Evolutionary conservation across 2,113 vertebrate species (phyloP), one percentile per base, ranked within the genome.

Genomic region (Halcyon senegalensis): DNA sequence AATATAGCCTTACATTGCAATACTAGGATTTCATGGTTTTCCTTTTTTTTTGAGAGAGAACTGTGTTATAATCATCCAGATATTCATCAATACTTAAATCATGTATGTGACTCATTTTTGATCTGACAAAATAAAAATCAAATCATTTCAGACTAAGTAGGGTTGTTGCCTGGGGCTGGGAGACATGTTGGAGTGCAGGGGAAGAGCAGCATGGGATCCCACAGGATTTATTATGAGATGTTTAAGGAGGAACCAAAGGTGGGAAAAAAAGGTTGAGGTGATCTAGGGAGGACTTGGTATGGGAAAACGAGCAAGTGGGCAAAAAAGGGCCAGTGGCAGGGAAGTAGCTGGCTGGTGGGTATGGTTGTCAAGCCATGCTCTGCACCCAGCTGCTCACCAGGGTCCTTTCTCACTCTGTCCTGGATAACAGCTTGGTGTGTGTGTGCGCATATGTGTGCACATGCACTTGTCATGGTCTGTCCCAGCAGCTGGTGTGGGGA

Each of bases 371-470:
- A 44, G 43, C 27, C 11, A 4, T 59, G 28, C 17, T n/a, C 15
- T 17, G 17, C 0, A 1, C 9, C 7, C 1, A 3, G 46, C 39
- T 55, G 46, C 16, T 46, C 1, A 0, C 37, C 14, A 46, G 5
- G 43, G 44, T 18, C 53, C 37, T 67, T 89, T 44, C 53, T 51
- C 44, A 10, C 25, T 48, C n/a, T 21, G 11, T 44, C 14, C 11
- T 70, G n/a, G 20, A 7, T n/a, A 41, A 53, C 3, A 7, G 16
- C 17, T 69, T 12, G 13, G 8, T 28, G 30, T 46, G 30, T 24
- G 12, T 3, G 9, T 12, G 4, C 28, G 3, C 53, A 56, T 15
- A 15, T 20, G 31, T 17, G 27, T 25, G 51, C 12, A 17, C 16
- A 17, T 11, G 19, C 11, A 7, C 13, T 11, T 13, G 17, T 30